Evolutionary conservation across 1,140 invertebrate genomes (phyloP).

Genomic region (Gyrodactylus bullatarudis): DNA sequence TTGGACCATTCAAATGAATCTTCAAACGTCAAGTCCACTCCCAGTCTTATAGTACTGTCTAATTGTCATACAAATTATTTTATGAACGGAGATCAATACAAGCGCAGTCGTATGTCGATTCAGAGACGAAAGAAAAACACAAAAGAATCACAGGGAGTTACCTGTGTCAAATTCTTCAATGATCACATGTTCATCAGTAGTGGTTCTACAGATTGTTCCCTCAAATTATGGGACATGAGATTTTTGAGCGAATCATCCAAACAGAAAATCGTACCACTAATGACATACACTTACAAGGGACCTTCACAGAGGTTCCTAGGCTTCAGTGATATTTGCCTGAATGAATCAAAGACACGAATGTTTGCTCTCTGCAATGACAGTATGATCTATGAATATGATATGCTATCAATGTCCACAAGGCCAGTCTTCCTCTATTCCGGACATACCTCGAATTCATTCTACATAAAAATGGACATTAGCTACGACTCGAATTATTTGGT

Average conservation of each 20-base stretch:
- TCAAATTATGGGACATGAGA: neutral
- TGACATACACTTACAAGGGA: neutral
- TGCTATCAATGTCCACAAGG: neutral
- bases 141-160: neutral
- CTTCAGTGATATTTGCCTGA: neutral
- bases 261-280: neutral
- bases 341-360: neutral
- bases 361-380: neutral
- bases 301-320: neutral
- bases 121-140: neutral
- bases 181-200: neutral
- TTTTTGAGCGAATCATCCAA: neutral
- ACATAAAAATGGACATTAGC: neutral
- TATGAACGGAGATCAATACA: neutral
- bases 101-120: neutral
- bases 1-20: too few relatives aligned
- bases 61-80: neutral
- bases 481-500: neutral
- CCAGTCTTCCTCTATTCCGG: neutral
- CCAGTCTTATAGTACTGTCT: neutral
- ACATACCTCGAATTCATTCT: neutral
- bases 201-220: neutral
- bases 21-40: too few relatives aligned
- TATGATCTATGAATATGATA: neutral
- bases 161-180: neutral